phyloP scores from a whole-genome alignment of 30 jellyfish, hydroid and myxozoan genomes.

The Nemopilema nomurai region DNA sequence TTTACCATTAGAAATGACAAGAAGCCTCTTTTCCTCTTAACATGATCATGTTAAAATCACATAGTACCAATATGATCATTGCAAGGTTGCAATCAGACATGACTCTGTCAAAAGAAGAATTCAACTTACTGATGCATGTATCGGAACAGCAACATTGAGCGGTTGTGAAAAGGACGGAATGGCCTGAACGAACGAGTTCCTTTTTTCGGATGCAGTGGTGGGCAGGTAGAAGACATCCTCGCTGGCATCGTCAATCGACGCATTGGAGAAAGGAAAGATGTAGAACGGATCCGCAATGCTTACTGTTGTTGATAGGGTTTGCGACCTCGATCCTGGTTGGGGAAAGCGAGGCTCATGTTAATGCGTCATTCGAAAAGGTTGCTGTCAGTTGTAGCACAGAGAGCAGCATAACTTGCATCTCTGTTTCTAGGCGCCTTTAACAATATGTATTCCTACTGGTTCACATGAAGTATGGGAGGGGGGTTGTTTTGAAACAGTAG shows the following conservation, averaged over 20 bases:
- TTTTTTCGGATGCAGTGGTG: background rate
- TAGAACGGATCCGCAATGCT: conserved; percentile 44
- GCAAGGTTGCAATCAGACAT: too few relatives aligned
- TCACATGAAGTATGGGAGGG: too few relatives aligned
- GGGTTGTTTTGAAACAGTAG: too few relatives aligned
- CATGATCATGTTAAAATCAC: too few relatives aligned
- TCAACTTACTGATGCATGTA: conserved; percentile 3
- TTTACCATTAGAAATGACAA: too few relatives aligned
- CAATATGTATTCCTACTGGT: too few relatives aligned
- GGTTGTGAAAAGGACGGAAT: conserved; percentile 40
- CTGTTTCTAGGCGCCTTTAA: too few relatives aligned
- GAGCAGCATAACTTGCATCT: too few relatives aligned
- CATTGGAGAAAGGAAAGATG: background rate
- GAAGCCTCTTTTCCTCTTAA: too few relatives aligned
- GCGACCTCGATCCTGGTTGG: conserved; percentile 18
- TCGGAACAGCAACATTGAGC: background rate
- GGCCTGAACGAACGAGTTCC: conserved; percentile 33
- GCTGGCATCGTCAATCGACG: background rate
- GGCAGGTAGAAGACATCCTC: background rate
- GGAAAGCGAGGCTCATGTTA: background rate
- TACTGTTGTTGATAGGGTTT: conserved; percentile 12
- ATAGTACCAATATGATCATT: too few relatives aligned
- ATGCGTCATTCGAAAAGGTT: background rate
- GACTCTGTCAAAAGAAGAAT: too few relatives aligned
- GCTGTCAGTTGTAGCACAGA: too few relatives aligned